Base-by-base conservation (phyloP, 2,113 vertebrate species). In the Pangasianodon gigas region DNA sequence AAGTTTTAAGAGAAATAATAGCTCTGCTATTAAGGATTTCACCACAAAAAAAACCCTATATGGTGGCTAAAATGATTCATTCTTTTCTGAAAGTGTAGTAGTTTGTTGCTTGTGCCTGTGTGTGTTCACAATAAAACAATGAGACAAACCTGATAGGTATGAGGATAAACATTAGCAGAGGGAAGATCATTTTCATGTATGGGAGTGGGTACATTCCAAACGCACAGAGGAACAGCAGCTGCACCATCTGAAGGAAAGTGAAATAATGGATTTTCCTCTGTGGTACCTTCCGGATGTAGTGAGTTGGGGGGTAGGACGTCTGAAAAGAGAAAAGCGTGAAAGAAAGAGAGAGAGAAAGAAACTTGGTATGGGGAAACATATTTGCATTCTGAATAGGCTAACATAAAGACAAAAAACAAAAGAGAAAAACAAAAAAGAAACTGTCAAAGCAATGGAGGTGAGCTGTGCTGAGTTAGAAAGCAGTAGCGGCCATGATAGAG, bases 111-210 rank as follows among this genome's bases (percentile, higher is more conserved):
- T 77, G 62, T 62, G 21, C 2, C 11, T 69, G 2, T 14, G 65
- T 69, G 65, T 69, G 10, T 32, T 79, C 24, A 29, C 44, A 29
- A 29, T 79, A 11, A 54, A 24, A 19, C 10, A 81, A 81, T 16
- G 75, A 74, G 24, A 87, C 67, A 0, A 97, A 99, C 98, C 98
- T 98, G 96, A 99, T 97, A 13, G 98, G 98, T 91, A 99, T 97
- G 94, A 99, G 97, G 93, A 97, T 95, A 84, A 99, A 97, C 98
- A 99, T 99, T 92, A 99, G 96, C 94, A 99, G 96, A 0, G 98
- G 98, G 84, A 99, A 99, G 94, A 99, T 97, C 98, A 99, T 99
- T 96, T 99, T 99, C 97, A 99, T 98, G 95, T 99, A 99, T n/a
- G 98, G 97, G 83, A 99, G 95, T 0, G 97, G 96, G 92, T 98